Evolutionary conservation across 1,140 invertebrate species (phyloP), one percentile per base, ranked within the genome.

Genomic region (Drosophila aff.): DNA sequence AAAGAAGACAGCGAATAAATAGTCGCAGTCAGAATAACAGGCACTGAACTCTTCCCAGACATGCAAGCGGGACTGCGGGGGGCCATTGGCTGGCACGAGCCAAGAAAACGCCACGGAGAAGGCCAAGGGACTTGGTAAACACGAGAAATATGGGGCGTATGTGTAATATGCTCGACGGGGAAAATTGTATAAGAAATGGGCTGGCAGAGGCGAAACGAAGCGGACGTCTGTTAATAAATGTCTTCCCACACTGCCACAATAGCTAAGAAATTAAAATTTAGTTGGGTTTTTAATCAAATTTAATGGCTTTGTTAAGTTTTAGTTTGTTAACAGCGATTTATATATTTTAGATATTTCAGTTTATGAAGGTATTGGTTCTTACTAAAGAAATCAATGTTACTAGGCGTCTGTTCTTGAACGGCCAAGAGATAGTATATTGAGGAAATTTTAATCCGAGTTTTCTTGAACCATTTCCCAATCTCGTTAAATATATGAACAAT

Each of bases 1-100:
- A 81, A 80, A 72, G 72, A 79, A 81, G 84, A 90, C 85, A 81
- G 85, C 84, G 75, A 90, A 89, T 90, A 89, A 84, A 89, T 90
- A 90, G 74, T 78, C 63, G 47, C 57, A 67, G 58, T 77, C 50
- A 46, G 36, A 71, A 59, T 66, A 63, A 44, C 61, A 77, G 57
- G 60, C 58, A 67, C 63, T 59, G 50, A 77, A 78, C 28, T 58
- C 60, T 43, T 65, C 10, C 31, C 66, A 68, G 66, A 64, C 49
- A 57, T 71, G 67, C 67, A 18, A 68, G 38, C 23, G 62, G 63
- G 66, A n/a, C 28, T 5, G 1, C 6, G 18, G 36, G n/a, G 31
- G 41, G 23, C 23, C 28, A 71, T 31, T 60, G 52, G 53, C 44
- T 72, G 69, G 69, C 53, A 73, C 67, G 67, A 73, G 71, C 55